Base-by-base conservation (phyloP, 2,113 vertebrate genomes). In the Okapia johnstoni region DNA sequence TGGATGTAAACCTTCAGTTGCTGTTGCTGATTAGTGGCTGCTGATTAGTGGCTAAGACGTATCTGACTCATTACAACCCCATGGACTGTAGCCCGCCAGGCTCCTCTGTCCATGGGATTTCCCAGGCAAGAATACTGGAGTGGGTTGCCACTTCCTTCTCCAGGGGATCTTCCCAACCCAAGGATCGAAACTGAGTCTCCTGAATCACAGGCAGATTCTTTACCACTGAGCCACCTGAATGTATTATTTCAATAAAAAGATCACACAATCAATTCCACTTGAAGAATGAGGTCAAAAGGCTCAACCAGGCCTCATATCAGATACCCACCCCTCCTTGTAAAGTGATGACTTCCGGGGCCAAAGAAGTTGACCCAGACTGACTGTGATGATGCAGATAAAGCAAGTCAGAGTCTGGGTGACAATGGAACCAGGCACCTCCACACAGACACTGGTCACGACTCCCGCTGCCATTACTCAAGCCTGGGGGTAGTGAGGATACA, bases 401-500 rank as follows among this genome's bases (percentile, higher is more conserved):
- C 8, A 30, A 91, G 26, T 21, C 23, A 21, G 13, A 26, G 7
- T 50, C 12, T 76, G 30, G 48, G 26, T 25, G 46, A n/a, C 2
- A 1, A n/a, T 13, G 54, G 28, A 11, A 33, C 28, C 52, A 76
- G 40, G 26, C n/a, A 66, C 14, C 23, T 90, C 8, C 36, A 21
- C 54, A 2, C 21, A 57, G 30, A 57, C 7, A 2, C 21, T 28
- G 28, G 14, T 26, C 12, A 9, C 5, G 6, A 17, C n/a, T 81
- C 50, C 58, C 19, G 12, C 12, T 7, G 2, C 14, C 58, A 58
- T 43, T 3, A 26, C 11, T 43, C 70, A 6, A 43, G 6, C 57
- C n/a, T 43, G 2, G 50, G 52, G 70, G 33, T 2, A 12, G 36
- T 1, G 17, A 57, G n/a, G 54, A 3, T 5, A 5, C 7, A 4